Evolutionary conservation across 2,113 vertebrate genomes (phyloP).

Genomic region (Tachuris rubrigastra): DNA sequence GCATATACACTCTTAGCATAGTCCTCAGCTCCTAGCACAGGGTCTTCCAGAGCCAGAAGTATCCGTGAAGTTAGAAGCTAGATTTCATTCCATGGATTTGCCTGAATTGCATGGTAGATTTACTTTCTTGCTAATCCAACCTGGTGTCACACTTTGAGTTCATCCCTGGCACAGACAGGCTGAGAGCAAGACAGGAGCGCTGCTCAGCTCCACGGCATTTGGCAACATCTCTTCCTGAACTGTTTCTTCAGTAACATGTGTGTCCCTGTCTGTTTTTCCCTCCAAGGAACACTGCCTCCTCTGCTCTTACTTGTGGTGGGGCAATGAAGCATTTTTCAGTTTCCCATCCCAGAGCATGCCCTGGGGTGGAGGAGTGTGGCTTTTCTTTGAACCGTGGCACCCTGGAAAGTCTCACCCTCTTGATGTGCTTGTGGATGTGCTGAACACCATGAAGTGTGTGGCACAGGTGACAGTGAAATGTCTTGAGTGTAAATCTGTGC

Average conservation of each 20-base stretch:
- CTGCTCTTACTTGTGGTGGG: neutral
- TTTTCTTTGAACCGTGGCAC: neutral
- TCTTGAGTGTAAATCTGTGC: neutral
- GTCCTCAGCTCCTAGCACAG: neutral
- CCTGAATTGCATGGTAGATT: neutral
- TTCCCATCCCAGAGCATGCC: neutral
- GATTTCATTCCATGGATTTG: neutral
- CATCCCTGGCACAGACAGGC: neutral
- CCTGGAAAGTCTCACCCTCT: neutral
- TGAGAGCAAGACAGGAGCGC: neutral
- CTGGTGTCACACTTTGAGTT: neutral
- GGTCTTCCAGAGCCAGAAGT: neutral
- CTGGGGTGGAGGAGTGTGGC: rapidly evolving
- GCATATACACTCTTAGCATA: neutral
- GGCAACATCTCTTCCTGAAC: neutral
- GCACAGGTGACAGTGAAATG: neutral
- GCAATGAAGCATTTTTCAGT: neutral
- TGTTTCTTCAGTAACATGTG: rapidly evolving
- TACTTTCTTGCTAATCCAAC: neutral
- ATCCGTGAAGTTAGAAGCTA: neutral
- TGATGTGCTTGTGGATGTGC: neutral
- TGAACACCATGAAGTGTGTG: neutral
- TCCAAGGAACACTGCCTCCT: neutral
- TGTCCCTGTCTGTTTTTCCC: neutral
- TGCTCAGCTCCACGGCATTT: neutral